Evolutionary conservation across 1,140 invertebrate species (phyloP), one percentile per base, ranked within the genome.

Genomic region (Drosophila seguyi): DNA sequence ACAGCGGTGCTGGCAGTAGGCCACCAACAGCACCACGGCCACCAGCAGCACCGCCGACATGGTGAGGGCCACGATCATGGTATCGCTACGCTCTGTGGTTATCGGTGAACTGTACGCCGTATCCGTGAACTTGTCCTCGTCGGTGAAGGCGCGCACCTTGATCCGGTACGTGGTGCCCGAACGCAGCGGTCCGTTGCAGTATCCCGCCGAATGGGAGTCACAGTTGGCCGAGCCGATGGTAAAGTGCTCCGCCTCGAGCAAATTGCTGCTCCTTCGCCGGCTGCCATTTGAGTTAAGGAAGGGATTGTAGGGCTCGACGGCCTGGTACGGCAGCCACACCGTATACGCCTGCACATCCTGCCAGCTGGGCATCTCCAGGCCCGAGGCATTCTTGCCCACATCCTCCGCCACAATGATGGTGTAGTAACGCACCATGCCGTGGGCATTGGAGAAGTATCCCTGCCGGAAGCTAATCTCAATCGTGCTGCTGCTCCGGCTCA

Each of bases 91-190:
- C 95, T 96, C 97, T 90, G 97, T 98, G 92, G 95, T 95, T 66
- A 98, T 97, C 0, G 96, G 95, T 74, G 96, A 95, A 84, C 97
- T 98, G 93, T 97, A 99, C 55, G 94, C 95, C 3, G 98, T 99
- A 84, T 99, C 98, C 14, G 96, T 97, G 92, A 97, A 99, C 93
- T 98, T 98, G 88, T 98, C 97, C 11, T 95, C 95, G 6, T 96
- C 96, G 25, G 98, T 99, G 92, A 98, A 99, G 14, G 98, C 98
- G 74, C 98, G 94, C 57, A 99, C 96, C 94, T 98, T 99, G 22
- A 99, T 96, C 85, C 95, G 95, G 93, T 99, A 99, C 0, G 95
- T 96, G n/a, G 97, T 96, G 42, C 97, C 97, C 18, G 97, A 95
- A 92, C 98, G 97, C 8, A 99, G 93, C 7, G 97, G 97, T 2